Evolutionary conservation across 2,113 vertebrate species (phyloP).

Genomic region (Anser brachyrhynchus): DNA sequence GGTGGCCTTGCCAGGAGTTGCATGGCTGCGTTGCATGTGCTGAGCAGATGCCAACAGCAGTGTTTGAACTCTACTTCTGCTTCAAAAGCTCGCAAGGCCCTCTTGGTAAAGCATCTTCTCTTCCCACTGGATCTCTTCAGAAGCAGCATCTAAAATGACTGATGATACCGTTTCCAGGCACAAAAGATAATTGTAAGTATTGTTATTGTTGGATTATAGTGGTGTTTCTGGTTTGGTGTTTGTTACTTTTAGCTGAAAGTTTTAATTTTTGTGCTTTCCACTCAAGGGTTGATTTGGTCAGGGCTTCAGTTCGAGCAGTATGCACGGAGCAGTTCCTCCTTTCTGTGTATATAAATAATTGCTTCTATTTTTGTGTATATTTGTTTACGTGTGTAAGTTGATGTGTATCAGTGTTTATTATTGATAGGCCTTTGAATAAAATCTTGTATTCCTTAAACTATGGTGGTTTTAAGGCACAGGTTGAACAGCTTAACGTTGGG

Average conservation of each 20-base stretch:
- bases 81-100: not conserved
- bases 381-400: not conserved
- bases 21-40: fast-evolving
- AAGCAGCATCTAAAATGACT: not conserved
- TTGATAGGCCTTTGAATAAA: not conserved
- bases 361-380: not conserved
- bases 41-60: not conserved
- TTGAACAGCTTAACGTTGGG: not conserved
- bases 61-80: not conserved
- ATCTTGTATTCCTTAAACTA: not conserved
- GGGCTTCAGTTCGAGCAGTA: not conserved
- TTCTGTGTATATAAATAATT: not conserved
- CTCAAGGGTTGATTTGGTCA: not conserved
- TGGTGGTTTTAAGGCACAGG: not conserved
- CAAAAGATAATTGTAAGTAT: slow-evolving; percentile 50
- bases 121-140: slow-evolving; percentile 16
- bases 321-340: not conserved
- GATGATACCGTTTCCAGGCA: not conserved
- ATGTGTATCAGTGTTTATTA: not conserved
- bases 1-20: not conserved
- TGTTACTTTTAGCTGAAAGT: not conserved
- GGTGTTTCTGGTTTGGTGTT: not conserved
- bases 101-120: not conserved
- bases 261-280: not conserved
- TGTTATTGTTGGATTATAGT: not conserved